Conservation (phyloP, 1,140 invertebrate genomes). For the Heliothis virescens region DNA sequence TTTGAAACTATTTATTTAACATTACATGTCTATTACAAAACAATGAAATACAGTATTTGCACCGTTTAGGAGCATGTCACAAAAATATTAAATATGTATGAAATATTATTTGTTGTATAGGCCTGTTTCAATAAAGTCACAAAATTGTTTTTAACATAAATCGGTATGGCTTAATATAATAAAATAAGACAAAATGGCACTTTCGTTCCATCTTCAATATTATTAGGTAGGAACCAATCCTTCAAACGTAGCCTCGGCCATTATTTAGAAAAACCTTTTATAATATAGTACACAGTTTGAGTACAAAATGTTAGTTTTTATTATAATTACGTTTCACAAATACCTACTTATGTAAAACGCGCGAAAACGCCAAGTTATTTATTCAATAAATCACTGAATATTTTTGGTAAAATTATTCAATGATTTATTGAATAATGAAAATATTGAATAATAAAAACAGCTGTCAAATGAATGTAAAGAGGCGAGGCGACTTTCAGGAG, state of each 20-base stretch:
- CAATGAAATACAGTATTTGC: constrained; percentile 27
- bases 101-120: neutral
- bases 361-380: no score
- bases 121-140: constrained; percentile 23
- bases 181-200: constrained; percentile 42
- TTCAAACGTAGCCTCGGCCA: constrained; percentile 12
- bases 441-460: neutral
- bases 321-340: no score
- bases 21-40: constrained; percentile 36
- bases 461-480: neutral
- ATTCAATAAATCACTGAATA: neutral
- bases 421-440: neutral
- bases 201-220: constrained; percentile 38
- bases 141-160: constrained; percentile 34
- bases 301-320: no score
- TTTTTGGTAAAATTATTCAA: neutral
- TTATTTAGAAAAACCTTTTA: no score
- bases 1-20: constrained; percentile 42
- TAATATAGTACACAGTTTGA: no score
- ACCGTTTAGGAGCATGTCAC: constrained; percentile 18
- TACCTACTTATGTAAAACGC: no score
- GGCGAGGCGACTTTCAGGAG: constrained; percentile 23
- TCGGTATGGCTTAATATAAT: constrained; percentile 38
- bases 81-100: constrained; percentile 21
- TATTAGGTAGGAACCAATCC: constrained; percentile 40